Base-by-base conservation (phyloP, 2,888 invertebrate species). In the Troglohyphantes excavatus region DNA sequence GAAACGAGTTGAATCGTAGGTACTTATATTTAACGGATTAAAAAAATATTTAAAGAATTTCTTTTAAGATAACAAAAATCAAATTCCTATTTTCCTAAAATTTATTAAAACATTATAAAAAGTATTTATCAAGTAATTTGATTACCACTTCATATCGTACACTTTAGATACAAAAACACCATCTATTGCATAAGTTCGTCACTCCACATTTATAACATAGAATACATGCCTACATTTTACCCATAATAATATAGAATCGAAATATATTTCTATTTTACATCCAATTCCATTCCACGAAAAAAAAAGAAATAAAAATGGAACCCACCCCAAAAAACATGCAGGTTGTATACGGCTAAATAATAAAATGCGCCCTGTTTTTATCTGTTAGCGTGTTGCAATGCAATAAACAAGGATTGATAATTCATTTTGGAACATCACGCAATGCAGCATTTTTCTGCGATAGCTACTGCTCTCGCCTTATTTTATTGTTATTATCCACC, bases 401-500 rank as follows among this genome's bases (percentile, higher is more conserved):
- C 83, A 83, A 83, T 83, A 83, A 83, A 19, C 21, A 26, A n/a
- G 73, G 61, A 73, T 83, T 83, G 83, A 83, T 83, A 72, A 73
- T 83, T 53, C 72, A 72, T 83, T 83, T 26, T 27, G 29, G 3
- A 11, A 26, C 29, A 39, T 33, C 83, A 83, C 83, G 83, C 83
- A 21, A 83, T 73, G 63, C 72, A 27, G 63, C 63, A 63, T 83
- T 72, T 73, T 73, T 72, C 72, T 63, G 39, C 46, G 19, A 13
- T 63, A 72, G 17, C 27, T 65, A 26, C 27, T 13, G 11, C 26
- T 46, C 26, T 19, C 17, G 59, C 43, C 39, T 73, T 29, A 33
- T 73, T 63, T 83, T 73, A 73, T 65, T 70, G 70, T 82, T 63
- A 73, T 83, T 73, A 68, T 63, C 46, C 43, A 43, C 73, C 72